phyloP scores from a whole-genome alignment of 2,113 vertebrate species.

The Anhinga anhinga region DNA sequence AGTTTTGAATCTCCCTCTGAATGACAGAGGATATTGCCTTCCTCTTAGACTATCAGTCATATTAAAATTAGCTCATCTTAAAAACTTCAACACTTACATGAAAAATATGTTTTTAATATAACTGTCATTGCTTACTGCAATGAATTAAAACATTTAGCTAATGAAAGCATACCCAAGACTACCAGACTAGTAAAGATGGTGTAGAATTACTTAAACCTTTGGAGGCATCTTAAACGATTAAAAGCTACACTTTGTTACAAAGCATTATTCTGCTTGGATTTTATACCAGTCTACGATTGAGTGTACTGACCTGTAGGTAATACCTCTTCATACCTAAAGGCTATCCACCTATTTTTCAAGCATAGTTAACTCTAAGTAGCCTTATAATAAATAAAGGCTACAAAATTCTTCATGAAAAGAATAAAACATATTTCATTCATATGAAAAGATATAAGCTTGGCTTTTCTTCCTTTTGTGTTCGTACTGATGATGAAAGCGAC shows the following conservation, averaged over 20 bases:
- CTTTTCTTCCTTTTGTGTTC: not conserved
- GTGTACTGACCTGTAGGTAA: not conserved
- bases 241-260: not conserved
- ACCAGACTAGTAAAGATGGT: not conserved
- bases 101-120: not conserved
- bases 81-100: not conserved
- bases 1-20: not conserved
- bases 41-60: not conserved
- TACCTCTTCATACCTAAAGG: not conserved
- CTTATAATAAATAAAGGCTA: not conserved
- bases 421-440: accelerated
- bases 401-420: not conserved
- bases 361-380: not conserved
- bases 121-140: not conserved
- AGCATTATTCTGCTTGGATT: not conserved
- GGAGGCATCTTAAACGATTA: not conserved
- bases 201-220: not conserved
- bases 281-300: not conserved
- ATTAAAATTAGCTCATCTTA: constrained; percentile 18
- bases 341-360: not conserved
- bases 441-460: not conserved
- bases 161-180: not conserved
- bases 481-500: not conserved
- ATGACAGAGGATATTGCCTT: not conserved
- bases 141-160: not conserved